Conservation (phyloP, 2,113 vertebrate genomes). For the Pheucticus melanocephalus region DNA sequence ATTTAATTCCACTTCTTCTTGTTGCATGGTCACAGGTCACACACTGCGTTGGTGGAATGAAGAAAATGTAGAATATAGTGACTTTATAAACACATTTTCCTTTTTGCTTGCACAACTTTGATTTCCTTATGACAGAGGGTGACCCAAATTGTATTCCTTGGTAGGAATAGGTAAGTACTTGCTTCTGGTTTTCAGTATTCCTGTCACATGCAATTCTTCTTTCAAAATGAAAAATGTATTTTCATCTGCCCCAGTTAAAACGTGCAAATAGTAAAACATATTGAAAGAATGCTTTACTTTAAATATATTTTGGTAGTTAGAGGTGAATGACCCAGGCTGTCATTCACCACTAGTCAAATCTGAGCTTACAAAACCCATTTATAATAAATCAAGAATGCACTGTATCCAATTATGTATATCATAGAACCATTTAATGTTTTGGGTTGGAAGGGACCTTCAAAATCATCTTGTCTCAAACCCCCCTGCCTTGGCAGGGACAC, state of each 20-base stretch:
- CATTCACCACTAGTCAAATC: not conserved
- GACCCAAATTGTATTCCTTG: slow-evolving; percentile 1
- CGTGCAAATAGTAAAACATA: not conserved
- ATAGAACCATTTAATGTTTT: not conserved
- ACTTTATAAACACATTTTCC: not conserved
- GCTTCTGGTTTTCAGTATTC: not conserved
- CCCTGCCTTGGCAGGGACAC: not conserved
- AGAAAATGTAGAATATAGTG: not conserved
- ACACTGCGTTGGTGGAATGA: not conserved
- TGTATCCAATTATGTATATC: not conserved
- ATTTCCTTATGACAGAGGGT: not conserved
- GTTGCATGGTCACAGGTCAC: not conserved
- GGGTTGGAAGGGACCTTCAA: not conserved
- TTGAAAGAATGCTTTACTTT: not conserved
- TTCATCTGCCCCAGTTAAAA: not conserved
- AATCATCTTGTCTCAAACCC: not conserved
- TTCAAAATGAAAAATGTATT: not conserved
- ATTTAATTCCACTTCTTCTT: not conserved
- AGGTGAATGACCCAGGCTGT: not conserved
- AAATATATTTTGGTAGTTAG: not conserved
- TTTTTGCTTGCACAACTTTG: not conserved
- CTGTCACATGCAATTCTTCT: not conserved
- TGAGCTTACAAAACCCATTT: not conserved
- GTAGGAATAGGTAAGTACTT: not conserved
- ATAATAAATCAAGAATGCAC: not conserved